Evolutionary conservation across 2,888 invertebrate genomes (phyloP), one percentile per base, ranked within the genome.

Genomic region (Omphaloscelis lunosa): DNA sequence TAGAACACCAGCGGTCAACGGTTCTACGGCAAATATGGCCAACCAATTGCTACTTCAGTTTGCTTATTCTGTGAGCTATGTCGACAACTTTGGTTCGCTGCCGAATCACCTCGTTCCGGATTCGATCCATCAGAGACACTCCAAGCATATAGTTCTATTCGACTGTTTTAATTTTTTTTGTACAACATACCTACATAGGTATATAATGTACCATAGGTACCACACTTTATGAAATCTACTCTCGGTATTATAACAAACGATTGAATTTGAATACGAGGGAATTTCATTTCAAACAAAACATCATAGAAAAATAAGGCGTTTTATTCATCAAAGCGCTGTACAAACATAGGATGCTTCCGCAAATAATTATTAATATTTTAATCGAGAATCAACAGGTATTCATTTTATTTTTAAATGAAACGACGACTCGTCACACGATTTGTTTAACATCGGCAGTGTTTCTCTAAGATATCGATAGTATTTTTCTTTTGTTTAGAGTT

Each of bases 341-440:
- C 11, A 39, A 77, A 68, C 8, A n/a, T n/a, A 7, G 15, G 7
- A 34, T 53, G 29, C 29, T 34, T 53, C 17, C 15, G 17, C 29
- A 48, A 59, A 41, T 41, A 23, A 70, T 61, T 63, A 72, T 80
- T 41, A 39, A 39, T 56, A 71, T 58, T 71, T 72, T n/a, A 15
- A 58, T n/a, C 7, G 8, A 53, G 20, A 58, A 1, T 45, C 20
- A 12, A 0, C 2, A 7, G 23, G 12, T 68, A 17, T 53, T 34
- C 34, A 56, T 15, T 70, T 29, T 56, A 59, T 59, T 53, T 65
- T 53, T 53, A 51, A 69, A 72, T 48, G 7, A 70, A 68, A 45
- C n/a, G 39, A 34, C 11, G 51, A 27, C 39, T 73, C 56, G 61
- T 65, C 29, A 20, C 17, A 15, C 12, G 48, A 39, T 65, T 51